phyloP scores from a whole-genome alignment of 1,140 invertebrate species.

The Drosophila nikananu region DNA sequence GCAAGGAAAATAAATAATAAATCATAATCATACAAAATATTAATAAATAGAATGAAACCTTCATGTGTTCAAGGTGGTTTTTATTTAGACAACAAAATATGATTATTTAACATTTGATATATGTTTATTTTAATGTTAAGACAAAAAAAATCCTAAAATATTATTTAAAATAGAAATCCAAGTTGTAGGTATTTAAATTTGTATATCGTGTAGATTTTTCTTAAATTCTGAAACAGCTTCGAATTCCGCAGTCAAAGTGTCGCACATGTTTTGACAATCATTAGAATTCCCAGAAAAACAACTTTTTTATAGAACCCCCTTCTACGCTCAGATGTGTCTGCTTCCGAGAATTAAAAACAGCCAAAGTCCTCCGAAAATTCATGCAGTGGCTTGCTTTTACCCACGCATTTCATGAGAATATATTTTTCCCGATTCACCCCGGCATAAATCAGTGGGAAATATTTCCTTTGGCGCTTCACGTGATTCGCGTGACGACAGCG shows the following conservation, averaged over 20 bases:
- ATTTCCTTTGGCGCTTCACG: constrained; percentile 16
- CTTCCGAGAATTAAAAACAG: constrained; percentile 1
- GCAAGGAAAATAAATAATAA: not conserved
- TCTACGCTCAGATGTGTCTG: not conserved
- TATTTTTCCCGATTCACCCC: not conserved
- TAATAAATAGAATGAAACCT: no score
- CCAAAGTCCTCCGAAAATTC: not conserved
- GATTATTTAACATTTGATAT: no score
- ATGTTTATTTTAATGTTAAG: not conserved
- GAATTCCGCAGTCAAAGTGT: no score
- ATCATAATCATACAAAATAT: no score
- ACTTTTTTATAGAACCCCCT: not conserved
- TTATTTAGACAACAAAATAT: not conserved
- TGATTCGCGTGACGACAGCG: constrained; percentile 36
- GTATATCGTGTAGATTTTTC: not conserved
- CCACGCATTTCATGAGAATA: constrained; percentile 18
- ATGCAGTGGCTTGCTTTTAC: not conserved
- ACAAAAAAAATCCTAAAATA: no score
- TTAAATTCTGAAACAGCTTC: not conserved
- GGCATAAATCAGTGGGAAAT: constrained; percentile 33
- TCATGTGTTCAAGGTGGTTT: no score
- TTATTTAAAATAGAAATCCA: no score
- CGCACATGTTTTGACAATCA: not conserved
- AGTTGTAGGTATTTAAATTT: not conserved
- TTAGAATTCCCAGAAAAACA: not conserved